These are phyloP conservation scores for Catocala nupta DNA, from an alignment of 2,888 invertebrate genomes.

Conservation along the genomic window DNA sequence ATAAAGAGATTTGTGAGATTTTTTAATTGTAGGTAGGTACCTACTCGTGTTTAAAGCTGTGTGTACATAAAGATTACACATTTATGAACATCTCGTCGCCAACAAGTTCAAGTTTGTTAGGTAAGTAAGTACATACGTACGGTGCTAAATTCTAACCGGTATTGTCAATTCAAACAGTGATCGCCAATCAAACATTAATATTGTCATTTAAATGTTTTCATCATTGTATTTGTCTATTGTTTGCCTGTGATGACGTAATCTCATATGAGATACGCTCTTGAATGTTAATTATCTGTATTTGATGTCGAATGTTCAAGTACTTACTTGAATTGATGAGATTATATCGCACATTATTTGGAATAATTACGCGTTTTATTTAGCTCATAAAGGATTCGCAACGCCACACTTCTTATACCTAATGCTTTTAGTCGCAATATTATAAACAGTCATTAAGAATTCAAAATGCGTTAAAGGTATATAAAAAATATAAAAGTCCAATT, in stretches of 20 bases:
- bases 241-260: constrained; percentile 1
- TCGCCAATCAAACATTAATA: background rate
- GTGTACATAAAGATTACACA: constrained; percentile 12
- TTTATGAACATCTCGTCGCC: constrained; percentile 8
- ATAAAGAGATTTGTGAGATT: background rate
- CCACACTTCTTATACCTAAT: no score
- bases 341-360: no score
- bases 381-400: no score
- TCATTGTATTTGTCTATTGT: constrained; percentile 1
- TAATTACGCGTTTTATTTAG: no score
- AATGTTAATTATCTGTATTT: constrained; percentile 9
- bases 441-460: no score
- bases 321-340: constrained; percentile 3
- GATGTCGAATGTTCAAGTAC: constrained; percentile 1
- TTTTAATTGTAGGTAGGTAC: no score
- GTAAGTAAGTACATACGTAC: constrained; percentile 11
- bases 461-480: no score
- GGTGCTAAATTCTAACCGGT: background rate
- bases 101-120: constrained; percentile 24
- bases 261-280: constrained; percentile 2
- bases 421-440: no score
- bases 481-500: no score
- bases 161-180: constrained; percentile 10
- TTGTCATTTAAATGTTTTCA: background rate
- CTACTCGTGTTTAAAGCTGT: no score